Evolutionary conservation across 1,140 invertebrate species (phyloP).

Genomic region (Hestina assimilis): DNA sequence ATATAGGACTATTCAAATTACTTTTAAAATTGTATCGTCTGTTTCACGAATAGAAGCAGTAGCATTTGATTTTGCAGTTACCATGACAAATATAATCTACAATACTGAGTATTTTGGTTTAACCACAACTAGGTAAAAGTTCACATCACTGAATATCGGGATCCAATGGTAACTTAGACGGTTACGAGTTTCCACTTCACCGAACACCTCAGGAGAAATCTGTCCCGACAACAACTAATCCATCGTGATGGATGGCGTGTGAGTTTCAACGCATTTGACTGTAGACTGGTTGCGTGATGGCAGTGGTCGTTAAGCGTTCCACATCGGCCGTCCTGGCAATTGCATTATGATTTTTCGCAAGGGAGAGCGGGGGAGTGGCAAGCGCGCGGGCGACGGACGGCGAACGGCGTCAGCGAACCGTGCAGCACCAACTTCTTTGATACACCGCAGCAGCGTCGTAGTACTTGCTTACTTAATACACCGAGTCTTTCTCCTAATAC

Average conservation of each 20-base stretch:
- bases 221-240: conserved; percentile 65
- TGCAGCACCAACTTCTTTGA: conserved; percentile 61
- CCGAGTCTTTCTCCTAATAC: background rate
- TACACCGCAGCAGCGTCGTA: conserved; percentile 37
- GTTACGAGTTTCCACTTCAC: conserved; percentile 53
- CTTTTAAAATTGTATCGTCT: conserved; percentile 4
- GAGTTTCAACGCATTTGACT: conserved; percentile 73
- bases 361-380: conserved; percentile 62
- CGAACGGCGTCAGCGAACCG: conserved; percentile 60
- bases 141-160: conserved; percentile 63
- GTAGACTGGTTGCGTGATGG: conserved; percentile 73
- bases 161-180: conserved; percentile 65
- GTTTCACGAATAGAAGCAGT: background rate
- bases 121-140: conserved; percentile 41
- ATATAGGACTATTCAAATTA: conserved; percentile 14
- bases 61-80: background rate
- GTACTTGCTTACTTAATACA: conserved; percentile 18
- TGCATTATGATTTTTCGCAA: conserved; percentile 78
- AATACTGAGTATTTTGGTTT: background rate
- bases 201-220: conserved; percentile 64
- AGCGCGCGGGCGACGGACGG: conserved; percentile 56
- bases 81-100: background rate
- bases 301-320: conserved; percentile 67
- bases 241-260: conserved; percentile 74
- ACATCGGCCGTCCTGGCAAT: conserved; percentile 74